Conservation (phyloP, 1,140 invertebrate species). For the Dolichoris vasculosae region DNA sequence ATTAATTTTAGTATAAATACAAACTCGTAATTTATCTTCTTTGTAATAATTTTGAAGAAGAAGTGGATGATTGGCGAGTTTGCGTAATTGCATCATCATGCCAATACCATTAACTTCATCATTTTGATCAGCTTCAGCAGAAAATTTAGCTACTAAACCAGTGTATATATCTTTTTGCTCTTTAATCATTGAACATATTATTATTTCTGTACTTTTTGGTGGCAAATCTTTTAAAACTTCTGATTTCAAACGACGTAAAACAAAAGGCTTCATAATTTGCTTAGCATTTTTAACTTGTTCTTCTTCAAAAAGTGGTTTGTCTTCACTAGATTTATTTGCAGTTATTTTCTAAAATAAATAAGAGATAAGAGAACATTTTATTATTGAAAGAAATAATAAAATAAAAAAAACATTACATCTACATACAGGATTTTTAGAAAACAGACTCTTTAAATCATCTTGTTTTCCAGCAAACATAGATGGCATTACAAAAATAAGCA, state of each 20-base stretch:
- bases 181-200: slow-evolving; percentile 79
- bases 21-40: slow-evolving; percentile 78
- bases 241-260: slow-evolving; percentile 90
- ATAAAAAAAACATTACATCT: not conserved
- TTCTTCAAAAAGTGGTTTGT: slow-evolving; percentile 86
- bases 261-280: slow-evolving; percentile 96
- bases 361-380: not conserved
- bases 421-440: slow-evolving; percentile 82
- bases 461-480: slow-evolving; percentile 93
- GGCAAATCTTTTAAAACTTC: slow-evolving; percentile 90
- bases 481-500: slow-evolving; percentile 97
- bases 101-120: slow-evolving; percentile 80
- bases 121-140: slow-evolving; percentile 77
- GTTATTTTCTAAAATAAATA: slow-evolving; percentile 65
- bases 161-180: slow-evolving; percentile 85
- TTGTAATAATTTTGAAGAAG: slow-evolving; percentile 84
- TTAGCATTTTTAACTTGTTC: slow-evolving; percentile 94
- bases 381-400: slow-evolving; percentile 32
- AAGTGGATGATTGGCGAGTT: slow-evolving; percentile 92
- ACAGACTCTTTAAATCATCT: slow-evolving; percentile 90
- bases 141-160: slow-evolving; percentile 83
- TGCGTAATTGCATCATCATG: slow-evolving; percentile 92
- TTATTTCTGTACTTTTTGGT: slow-evolving; percentile 83
- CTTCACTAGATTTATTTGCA: slow-evolving; percentile 73
- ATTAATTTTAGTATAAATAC: slow-evolving; percentile 12